Percentiles rank a stretch among this genome's conserved stretches.
Conservation (phyloP, 1,140 invertebrate genomes). For the Chelonus insularis region DNA sequence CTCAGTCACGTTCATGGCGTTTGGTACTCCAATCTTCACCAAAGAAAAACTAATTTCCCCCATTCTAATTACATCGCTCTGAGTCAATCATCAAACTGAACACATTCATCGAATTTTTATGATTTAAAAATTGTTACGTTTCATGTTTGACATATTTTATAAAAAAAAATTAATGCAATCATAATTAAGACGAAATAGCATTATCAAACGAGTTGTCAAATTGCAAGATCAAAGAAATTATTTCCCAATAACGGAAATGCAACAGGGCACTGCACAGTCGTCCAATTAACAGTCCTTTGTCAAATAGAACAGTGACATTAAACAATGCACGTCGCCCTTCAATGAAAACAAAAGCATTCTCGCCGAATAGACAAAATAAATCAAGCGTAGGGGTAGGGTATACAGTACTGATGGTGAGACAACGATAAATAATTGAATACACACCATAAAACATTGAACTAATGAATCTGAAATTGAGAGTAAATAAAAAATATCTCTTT, state of each 20-base stretch:
- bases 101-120: neutral
- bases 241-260: neutral
- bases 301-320: neutral
- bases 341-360: conserved; percentile 44
- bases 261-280: conserved; percentile 1
- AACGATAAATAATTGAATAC: neutral
- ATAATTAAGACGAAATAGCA: neutral
- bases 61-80: conserved; percentile 2
- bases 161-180: too few species aligned
- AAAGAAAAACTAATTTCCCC: conserved; percentile 39
- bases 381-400: conserved; percentile 26
- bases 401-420: conserved; percentile 6
- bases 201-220: neutral
- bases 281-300: conserved; percentile 17
- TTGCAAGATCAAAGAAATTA: neutral
- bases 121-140: neutral
- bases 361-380: conserved; percentile 46
- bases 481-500: neutral
- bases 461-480: neutral
- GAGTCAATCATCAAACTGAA: conserved; percentile 2
- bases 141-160: neutral
- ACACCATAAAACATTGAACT: neutral
- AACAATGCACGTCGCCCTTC: conserved; percentile 20
- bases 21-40: conserved; percentile 24
- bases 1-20: conserved; percentile 35